These are phyloP conservation scores for Xylophagus ater DNA, from an alignment of 2,888 invertebrate species.

Conservation along the genomic window DNA sequence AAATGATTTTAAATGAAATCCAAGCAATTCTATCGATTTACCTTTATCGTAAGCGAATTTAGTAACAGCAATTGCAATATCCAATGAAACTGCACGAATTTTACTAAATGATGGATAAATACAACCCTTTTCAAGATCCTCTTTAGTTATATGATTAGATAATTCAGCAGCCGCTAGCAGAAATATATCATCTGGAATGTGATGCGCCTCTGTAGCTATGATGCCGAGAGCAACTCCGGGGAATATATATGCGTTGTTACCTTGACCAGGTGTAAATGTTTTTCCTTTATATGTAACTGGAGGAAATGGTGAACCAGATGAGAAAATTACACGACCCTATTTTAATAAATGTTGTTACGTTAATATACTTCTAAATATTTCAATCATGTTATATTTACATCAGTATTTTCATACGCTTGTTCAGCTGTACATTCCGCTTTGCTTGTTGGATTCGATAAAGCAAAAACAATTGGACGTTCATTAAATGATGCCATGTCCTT, in stretches of 20 bases:
- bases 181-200: slow-evolving; percentile 90
- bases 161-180: slow-evolving; percentile 81
- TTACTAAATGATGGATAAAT: slow-evolving; percentile 82
- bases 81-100: slow-evolving; percentile 78
- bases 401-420: slow-evolving; percentile 80
- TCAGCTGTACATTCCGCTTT: slow-evolving; percentile 98
- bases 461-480: slow-evolving; percentile 87
- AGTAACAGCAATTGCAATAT: slow-evolving; percentile 78
- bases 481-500: slow-evolving; percentile 77
- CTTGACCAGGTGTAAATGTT: slow-evolving; percentile 85
- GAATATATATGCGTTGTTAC: slow-evolving; percentile 96
- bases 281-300: slow-evolving; percentile 69
- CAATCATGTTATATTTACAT: slow-evolving; percentile 50
- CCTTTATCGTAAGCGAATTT: slow-evolving; percentile 83
- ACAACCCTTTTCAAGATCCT: slow-evolving; percentile 73
- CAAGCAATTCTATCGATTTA: too few relatives aligned
- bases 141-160: slow-evolving; percentile 71
- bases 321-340: slow-evolving; percentile 86
- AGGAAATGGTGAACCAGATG: slow-evolving; percentile 93
- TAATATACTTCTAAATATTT: neutral
- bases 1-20: neutral
- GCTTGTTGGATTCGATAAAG: slow-evolving; percentile 94
- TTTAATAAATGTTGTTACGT: neutral
- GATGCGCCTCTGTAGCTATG: slow-evolving; percentile 81
- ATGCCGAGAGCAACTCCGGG: slow-evolving; percentile 93